phyloP scores from a whole-genome alignment of 23 tunicate genomes.

The Trididemnum nubilum region DNA sequence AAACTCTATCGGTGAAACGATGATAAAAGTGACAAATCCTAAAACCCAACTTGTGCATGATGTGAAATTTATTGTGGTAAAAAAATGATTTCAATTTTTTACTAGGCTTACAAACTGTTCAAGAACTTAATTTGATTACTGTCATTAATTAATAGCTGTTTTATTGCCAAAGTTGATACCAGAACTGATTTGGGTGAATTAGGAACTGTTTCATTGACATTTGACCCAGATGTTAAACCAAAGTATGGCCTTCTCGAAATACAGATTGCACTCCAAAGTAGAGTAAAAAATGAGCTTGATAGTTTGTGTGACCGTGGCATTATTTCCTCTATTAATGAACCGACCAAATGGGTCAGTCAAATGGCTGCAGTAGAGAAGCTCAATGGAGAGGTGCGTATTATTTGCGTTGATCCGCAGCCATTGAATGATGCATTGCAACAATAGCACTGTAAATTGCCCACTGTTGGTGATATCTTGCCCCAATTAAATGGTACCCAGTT shows the following conservation, averaged over 20 bases:
- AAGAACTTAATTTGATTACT: constrained; percentile 6
- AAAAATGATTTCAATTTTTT: constrained; percentile 20
- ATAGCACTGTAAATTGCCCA: constrained; percentile 28
- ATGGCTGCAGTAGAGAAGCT: constrained; percentile 30
- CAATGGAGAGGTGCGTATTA: constrained; percentile 24
- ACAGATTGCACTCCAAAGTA: background rate
- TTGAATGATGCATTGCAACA: constrained; percentile 12
- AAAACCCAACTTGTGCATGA: background rate
- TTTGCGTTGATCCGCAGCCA: constrained; percentile 19
- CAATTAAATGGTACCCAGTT: constrained; percentile 4
- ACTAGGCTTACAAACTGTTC: background rate
- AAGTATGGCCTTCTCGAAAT: background rate
- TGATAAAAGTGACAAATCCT: constrained; percentile 1
- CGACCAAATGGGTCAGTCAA: constrained; percentile 39
- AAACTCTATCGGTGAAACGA: background rate
- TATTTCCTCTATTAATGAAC: constrained; percentile 21
- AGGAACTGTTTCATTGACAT: background rate
- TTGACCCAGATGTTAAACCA: background rate
- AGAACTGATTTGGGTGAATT: constrained; percentile 10
- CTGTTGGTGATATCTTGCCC: constrained; percentile 30
- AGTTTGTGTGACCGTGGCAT: background rate
- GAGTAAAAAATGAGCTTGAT: constrained; percentile 18
- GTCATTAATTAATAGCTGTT: background rate
- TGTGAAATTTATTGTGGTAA: constrained; percentile 18
- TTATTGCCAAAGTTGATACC: constrained; percentile 10